A percentile compares a stretch with the other conserved stretches of the same genome.
Conservation (phyloP, 2,797 vertebrate genomes). For the Pempheris klunzingeri region DNA sequence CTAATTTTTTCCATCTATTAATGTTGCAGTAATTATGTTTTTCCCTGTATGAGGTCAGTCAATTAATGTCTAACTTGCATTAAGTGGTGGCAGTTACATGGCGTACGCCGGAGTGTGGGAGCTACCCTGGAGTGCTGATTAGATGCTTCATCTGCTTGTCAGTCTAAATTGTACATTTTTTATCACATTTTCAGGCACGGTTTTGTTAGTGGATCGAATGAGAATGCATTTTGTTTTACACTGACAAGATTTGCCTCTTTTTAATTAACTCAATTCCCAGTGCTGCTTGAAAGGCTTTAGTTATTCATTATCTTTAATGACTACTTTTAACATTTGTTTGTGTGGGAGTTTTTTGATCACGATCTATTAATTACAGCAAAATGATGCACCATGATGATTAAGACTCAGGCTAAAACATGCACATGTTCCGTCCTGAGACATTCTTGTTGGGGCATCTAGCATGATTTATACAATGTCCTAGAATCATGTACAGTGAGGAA, state of each 20-base stretch:
- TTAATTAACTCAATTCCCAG: background rate
- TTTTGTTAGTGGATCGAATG: background rate
- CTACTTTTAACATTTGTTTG: background rate
- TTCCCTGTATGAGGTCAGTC: constrained; percentile 13
- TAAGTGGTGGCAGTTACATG: background rate
- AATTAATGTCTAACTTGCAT: background rate
- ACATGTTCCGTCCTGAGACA: background rate
- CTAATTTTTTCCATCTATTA: background rate
- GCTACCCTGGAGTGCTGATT: constrained; percentile 11
- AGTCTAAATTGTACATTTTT: background rate
- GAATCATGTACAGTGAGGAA: background rate
- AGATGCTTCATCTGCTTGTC: background rate
- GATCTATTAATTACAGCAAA: background rate
- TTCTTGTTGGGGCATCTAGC: no score
- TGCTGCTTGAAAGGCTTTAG: background rate
- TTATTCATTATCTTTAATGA: constrained; percentile 5
- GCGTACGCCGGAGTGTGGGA: background rate
- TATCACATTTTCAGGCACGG: background rate
- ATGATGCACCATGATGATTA: constrained; percentile 2
- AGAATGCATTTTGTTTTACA: background rate
- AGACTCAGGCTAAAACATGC: background rate
- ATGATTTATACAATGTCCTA: background rate
- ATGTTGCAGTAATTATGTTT: constrained; percentile 4
- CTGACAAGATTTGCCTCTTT: background rate
- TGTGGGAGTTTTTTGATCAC: background rate